Base-by-base conservation (phyloP, 2,888 invertebrate genomes). In the Brachylomia viminalis region DNA sequence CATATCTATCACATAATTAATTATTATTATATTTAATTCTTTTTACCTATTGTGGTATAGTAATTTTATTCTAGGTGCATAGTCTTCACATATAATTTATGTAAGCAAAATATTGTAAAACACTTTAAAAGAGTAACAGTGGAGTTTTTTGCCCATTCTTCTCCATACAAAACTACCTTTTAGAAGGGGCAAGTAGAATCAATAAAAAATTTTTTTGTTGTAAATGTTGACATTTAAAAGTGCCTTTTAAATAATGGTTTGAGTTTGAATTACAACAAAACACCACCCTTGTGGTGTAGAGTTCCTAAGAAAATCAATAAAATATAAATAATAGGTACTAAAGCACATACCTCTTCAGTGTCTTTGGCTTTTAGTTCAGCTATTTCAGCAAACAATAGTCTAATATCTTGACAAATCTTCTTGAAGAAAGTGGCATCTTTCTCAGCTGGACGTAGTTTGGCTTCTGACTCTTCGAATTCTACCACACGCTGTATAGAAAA, bases 391-490 rank as follows among this genome's bases (percentile, higher is more conserved):
- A 99, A 97, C 23, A 98, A 93, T 80, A 97, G 96, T 66, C 98
- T 97, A 58, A 99, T 97, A 84, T 98, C 97, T 79, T 97, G 97
- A 91, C 98, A 98, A 42, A 98, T 97, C 77, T 97, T 97, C 86
- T 97, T 97, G 90, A 98, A 98, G 38, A 97, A 94, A 80, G 95
- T 93, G 2, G 98, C 97, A 94, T 98, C 98, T 85, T 97, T 97
- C 70, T 97, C 97, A 2, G 98, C 97, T 61, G 97, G 97, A 64
- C 98, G 95, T 70, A 96, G 93, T 71, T 97, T 94, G 1, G 98
- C 98, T 95, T 98, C 98, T 45, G 97, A 96, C 91, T 98, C 98
- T 93, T 98, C 98, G 89, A 97, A 97, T 79, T 97, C 97, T 52
- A 98, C 97, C 45, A 98, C 97, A 91, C 97, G 97, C 98, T 98